Conservation (phyloP, 2,113 vertebrate genomes). For the Octodon degus region DNA sequence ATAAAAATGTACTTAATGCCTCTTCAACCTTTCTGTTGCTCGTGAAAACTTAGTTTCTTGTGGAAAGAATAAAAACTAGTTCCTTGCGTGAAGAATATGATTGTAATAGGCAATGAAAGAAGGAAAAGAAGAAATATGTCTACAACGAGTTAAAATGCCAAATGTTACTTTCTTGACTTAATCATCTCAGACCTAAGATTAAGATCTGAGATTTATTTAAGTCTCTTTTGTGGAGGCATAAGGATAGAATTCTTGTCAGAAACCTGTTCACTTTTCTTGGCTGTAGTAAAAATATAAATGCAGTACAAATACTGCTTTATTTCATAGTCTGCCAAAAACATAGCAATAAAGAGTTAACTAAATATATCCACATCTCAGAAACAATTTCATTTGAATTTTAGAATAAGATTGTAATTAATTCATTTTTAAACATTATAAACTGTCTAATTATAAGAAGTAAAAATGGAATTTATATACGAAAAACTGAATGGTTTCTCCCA, state of each 20-base stretch:
- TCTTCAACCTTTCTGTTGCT: neutral
- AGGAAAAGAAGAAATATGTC: conserved; percentile 13
- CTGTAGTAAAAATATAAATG: conserved; percentile 76
- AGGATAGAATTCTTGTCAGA: conserved; percentile 74
- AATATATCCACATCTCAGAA: conserved; percentile 75
- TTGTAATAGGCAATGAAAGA: neutral
- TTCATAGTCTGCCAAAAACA: conserved; percentile 72
- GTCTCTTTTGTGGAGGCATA: conserved; percentile 76
- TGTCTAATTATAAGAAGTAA: conserved; percentile 78
- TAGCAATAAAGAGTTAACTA: conserved; percentile 80
- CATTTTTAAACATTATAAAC: conserved; percentile 75
- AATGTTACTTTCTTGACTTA: conserved; percentile 71
- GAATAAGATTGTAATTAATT: conserved; percentile 71
- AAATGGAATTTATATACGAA: conserved; percentile 72
- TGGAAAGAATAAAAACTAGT: neutral
- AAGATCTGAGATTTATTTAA: conserved; percentile 73
- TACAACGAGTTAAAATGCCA: conserved; percentile 66
- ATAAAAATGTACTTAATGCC: neutral
- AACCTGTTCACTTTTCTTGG: conserved; percentile 80
- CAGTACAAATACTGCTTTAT: conserved; percentile 70
- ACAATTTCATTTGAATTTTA: conserved; percentile 77
- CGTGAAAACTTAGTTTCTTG: neutral
- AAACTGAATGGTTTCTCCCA: conserved; percentile 52
- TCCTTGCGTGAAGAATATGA: neutral
- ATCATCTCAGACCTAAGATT: conserved; percentile 78